Conservation (phyloP, 2,113 vertebrate species). For the Saguinus midas region DNA sequence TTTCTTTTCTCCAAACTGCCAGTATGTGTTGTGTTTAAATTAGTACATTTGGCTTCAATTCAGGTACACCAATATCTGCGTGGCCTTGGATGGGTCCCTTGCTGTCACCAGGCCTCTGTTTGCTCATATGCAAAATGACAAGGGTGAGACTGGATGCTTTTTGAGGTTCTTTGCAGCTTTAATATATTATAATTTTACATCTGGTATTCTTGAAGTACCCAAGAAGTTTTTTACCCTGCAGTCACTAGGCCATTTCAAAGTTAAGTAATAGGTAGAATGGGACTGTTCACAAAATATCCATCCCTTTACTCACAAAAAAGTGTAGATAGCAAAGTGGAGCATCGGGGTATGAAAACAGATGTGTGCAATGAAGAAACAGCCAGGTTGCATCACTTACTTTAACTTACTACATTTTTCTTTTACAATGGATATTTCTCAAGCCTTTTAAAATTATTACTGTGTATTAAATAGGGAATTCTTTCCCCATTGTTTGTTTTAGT, state of each 20-base stretch:
- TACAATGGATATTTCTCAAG: not conserved
- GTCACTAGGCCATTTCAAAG: not conserved
- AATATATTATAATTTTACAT: not conserved
- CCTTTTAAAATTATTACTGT: slow-evolving; percentile 1
- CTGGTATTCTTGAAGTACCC: slow-evolving; percentile 5
- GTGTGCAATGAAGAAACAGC: not conserved
- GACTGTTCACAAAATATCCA: slow-evolving; percentile 18
- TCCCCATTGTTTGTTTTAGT: too few relatives aligned
- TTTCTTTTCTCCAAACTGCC: not conserved
- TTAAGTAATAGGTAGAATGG: not conserved
- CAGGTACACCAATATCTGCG: not conserved
- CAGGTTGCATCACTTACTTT: not conserved
- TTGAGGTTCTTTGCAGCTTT: not conserved
- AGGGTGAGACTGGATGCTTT: not conserved
- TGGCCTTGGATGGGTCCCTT: not conserved
- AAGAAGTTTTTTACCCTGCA: not conserved
- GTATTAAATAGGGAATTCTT: not conserved
- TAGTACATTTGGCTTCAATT: not conserved
- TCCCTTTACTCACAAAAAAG: slow-evolving; percentile 30
- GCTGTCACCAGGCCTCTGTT: not conserved
- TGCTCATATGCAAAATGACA: not conserved
- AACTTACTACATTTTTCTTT: slow-evolving; percentile 1
- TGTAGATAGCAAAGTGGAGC: not conserved
- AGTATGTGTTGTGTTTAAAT: not conserved
- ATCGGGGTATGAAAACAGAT: not conserved